A percentile compares a stretch with the other conserved stretches of the same genome.
These are phyloP conservation scores for Scophthalmus maximus DNA, from an alignment of 2,113 vertebrate species.

Conservation along the genomic window DNA sequence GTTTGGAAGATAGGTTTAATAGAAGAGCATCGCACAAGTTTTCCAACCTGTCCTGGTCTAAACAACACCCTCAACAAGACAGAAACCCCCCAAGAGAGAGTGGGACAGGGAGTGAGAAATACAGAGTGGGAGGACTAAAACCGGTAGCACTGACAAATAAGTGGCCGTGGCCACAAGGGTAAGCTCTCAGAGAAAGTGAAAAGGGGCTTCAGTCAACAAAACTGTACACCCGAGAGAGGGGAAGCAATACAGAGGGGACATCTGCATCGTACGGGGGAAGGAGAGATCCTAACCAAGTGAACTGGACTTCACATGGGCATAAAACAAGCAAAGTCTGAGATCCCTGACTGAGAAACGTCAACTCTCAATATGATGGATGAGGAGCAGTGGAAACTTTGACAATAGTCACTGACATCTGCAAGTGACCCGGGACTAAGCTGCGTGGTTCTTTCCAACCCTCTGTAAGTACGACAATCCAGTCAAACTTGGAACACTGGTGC, in stretches of 20 bases:
- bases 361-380: neutral
- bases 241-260: constrained; percentile 9
- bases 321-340: neutral
- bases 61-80: constrained; percentile 7
- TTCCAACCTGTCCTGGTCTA: neutral
- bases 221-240: constrained; percentile 5
- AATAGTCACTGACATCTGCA: neutral
- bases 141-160: constrained; percentile 20
- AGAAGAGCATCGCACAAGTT: neutral
- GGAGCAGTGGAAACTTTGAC: neutral
- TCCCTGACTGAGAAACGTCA: neutral
- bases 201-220: constrained; percentile 10
- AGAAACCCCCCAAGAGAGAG: neutral
- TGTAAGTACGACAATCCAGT: neutral
- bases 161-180: constrained; percentile 9
- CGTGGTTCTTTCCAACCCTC: constrained; percentile 7
- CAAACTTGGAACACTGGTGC: neutral
- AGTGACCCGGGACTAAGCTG: constrained; percentile 8
- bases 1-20: neutral
- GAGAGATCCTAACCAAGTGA: neutral
- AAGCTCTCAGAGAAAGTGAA: neutral
- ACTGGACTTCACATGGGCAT: constrained; percentile 9
- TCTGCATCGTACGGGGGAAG: constrained; percentile 1
- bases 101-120: constrained; percentile 1
- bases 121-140: constrained; percentile 26